These are phyloP conservation scores for Montipora capitata DNA, from an alignment of 92 coral and sea anemone species.

Conservation along the genomic window DNA sequence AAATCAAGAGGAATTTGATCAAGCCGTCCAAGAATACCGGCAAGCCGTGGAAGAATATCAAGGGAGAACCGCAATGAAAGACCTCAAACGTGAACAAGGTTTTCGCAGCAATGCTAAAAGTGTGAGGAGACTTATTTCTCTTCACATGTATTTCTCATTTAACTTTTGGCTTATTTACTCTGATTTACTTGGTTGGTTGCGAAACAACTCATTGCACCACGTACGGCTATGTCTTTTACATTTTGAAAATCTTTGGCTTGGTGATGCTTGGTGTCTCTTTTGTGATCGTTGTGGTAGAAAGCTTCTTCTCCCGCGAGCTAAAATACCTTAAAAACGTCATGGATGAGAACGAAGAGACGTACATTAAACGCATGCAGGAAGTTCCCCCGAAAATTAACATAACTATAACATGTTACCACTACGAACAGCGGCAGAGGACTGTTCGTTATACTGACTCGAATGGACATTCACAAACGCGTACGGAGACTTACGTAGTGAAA, in stretches of 20 bases:
- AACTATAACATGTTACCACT: conserved; percentile 80
- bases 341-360: conserved; percentile 79
- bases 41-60: conserved; percentile 66
- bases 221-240: conserved; percentile 56
- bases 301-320: conserved; percentile 73
- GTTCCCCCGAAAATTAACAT: conserved; percentile 71
- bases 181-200: conserved; percentile 68
- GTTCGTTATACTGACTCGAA: conserved; percentile 75
- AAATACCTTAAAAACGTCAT: conserved; percentile 74
- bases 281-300: conserved; percentile 71
- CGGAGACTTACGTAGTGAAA: conserved; percentile 68
- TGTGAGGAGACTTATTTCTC: conserved; percentile 64
- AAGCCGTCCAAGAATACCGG: conserved; percentile 66
- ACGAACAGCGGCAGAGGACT: conserved; percentile 64
- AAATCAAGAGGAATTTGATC: conserved; percentile 69
- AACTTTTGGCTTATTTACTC: conserved; percentile 70
- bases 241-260: conserved; percentile 62
- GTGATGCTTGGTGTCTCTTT: conserved; percentile 69
- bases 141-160: conserved; percentile 81
- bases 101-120: conserved; percentile 63
- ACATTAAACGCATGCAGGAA: conserved; percentile 65
- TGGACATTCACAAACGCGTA: conserved; percentile 76
- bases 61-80: conserved; percentile 43
- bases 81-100: conserved; percentile 74
- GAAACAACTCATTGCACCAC: conserved; percentile 51